Evolutionary conservation across 1,140 invertebrate species (phyloP), one percentile per base, ranked within the genome.

Genomic region (Caenorhabditis briggsae): DNA sequence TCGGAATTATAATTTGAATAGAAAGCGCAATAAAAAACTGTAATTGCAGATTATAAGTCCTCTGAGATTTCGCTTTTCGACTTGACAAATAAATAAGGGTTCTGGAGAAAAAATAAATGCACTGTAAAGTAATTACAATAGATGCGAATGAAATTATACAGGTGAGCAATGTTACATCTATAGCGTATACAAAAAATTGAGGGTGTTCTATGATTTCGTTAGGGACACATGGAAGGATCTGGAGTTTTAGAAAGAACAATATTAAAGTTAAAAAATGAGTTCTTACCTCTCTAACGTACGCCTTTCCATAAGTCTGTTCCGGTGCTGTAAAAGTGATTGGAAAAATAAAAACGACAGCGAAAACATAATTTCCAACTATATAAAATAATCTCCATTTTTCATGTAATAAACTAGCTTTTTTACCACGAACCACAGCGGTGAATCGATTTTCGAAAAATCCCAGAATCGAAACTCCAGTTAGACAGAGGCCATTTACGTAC

Each of bases 11-110:
- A 70, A 46, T 70, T 46, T 70, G 64, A 18, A 70, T 18, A 5
- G 64, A 25, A 18, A 70, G 16, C 1, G 64, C 64, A 46, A 70
- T 70, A 18, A 70, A 70, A 20, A 70, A 70, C 6, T 70, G 64
- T 6, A 70, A 16, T 70, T 70, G 64, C 0, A 70, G 33, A 18
- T 70, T 70, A 70, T 70, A 46, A 12, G 64, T 70, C 14, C n/a
- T 70, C 8, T 70, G 64, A 43, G 64, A 70, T 46, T 70, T 70
- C 1, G 64, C 64, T 70, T 70, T 70, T 43, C 8, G 43, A 46
- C 64, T 70, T 16, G 64, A 70, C 5, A 70, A 11, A 46, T 70
- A 70, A 16, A 70, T 6, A n/a, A 46, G 14, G 5, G n/a, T 70
- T 43, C 64, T n/a, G 6, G 41, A 18, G 18, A 70, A 70, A n/a